Evolutionary conservation across 2,113 vertebrate genomes (phyloP).

Genomic region (Nicator chloris): DNA sequence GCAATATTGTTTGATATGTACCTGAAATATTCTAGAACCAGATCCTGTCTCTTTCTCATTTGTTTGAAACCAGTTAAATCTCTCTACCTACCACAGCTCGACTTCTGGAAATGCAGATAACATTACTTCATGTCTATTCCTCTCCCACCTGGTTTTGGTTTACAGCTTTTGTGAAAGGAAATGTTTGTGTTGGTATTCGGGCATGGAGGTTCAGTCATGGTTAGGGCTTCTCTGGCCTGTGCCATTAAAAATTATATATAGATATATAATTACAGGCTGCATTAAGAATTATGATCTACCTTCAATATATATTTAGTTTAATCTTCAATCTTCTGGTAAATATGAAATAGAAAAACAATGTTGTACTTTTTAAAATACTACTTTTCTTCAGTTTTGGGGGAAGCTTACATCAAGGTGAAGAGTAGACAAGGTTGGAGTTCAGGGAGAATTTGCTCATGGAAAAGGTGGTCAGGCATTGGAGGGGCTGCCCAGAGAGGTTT

Average conservation of each 20-base stretch:
- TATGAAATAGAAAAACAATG: accelerated
- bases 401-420: neutral
- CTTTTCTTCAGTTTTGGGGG: neutral
- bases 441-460: neutral
- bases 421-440: neutral
- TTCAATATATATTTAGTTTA: neutral
- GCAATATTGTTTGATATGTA: neutral
- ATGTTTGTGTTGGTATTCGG: neutral
- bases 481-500: neutral
- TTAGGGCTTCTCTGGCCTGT: neutral
- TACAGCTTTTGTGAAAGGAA: neutral
- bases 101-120: neutral
- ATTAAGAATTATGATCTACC: neutral
- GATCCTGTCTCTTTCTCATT: neutral
- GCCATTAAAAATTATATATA: neutral
- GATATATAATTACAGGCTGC: neutral
- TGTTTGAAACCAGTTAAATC: neutral
- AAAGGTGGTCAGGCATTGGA: neutral
- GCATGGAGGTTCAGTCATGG: neutral
- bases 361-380: neutral
- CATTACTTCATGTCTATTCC: neutral
- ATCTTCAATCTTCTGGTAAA: neutral
- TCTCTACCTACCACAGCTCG: neutral
- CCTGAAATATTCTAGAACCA: neutral
- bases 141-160: neutral